Conservation (phyloP, 2,797 vertebrate genomes). For the Lerista edwardsae region DNA sequence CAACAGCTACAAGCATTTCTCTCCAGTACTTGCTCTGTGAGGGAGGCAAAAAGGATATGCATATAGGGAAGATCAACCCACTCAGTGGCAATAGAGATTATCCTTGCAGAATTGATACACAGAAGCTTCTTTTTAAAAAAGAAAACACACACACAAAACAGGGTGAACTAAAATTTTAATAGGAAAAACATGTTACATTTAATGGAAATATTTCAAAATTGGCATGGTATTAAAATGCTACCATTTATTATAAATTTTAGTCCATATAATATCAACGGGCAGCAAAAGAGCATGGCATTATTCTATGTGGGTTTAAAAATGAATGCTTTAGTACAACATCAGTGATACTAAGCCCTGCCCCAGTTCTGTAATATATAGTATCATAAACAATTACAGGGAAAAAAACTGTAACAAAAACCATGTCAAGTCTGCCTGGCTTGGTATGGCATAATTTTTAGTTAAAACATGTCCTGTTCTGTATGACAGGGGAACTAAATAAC, state of each 20-base stretch:
- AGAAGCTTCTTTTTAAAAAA: not conserved
- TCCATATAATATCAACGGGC: not conserved
- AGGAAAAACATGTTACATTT: not conserved
- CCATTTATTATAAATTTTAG: not conserved
- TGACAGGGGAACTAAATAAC: not conserved
- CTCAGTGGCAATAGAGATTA: not conserved
- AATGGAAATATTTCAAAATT: not conserved
- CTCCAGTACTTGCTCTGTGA: conserved; percentile 9
- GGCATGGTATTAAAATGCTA: not conserved
- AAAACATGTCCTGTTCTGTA: not conserved
- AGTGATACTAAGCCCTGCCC: not conserved
- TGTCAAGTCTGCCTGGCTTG: too few species aligned
- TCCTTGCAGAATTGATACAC: not conserved
- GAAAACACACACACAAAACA: not conserved
- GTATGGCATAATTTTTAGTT: not conserved
- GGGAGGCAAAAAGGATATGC: conserved; percentile 10
- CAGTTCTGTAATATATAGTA: not conserved
- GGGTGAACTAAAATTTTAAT: not conserved
- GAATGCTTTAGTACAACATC: not conserved
- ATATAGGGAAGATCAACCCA: conserved; percentile 1
- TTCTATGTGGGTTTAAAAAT: not conserved
- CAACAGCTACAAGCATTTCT: not conserved
- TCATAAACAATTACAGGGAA: not conserved
- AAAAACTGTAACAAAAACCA: not conserved
- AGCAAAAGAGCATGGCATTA: not conserved